These are phyloP conservation scores for Limulus polyphemus DNA, from an alignment of 2,888 invertebrate genomes.

Conservation along the genomic window DNA sequence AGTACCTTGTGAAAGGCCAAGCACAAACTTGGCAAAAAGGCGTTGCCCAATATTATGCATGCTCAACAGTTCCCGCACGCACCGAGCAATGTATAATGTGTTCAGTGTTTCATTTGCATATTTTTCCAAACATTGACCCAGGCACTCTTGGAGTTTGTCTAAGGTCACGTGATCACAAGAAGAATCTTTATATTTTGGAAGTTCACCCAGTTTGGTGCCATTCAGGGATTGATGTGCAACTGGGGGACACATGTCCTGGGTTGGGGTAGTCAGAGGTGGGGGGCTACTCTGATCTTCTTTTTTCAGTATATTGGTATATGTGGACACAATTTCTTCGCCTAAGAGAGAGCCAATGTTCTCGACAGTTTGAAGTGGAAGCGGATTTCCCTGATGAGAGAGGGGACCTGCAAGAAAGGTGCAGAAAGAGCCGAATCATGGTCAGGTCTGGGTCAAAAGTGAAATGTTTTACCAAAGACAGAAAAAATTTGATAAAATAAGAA, in stretches of 20 bases:
- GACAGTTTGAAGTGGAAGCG: constrained; percentile 29
- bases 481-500: no score
- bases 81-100: constrained; percentile 79
- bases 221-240: not conserved
- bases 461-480: no score
- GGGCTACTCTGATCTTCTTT: constrained; percentile 18
- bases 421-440: constrained; percentile 25
- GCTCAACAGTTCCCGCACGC: constrained; percentile 82
- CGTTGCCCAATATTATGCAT: constrained; percentile 98
- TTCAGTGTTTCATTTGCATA: constrained; percentile 86
- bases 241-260: constrained; percentile 1
- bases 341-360: constrained; percentile 42
- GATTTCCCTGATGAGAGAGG: not conserved
- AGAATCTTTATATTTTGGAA: no score
- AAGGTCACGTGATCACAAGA: constrained; percentile 14
- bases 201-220: not conserved
- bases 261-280: constrained; percentile 5
- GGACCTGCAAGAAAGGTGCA: constrained; percentile 35
- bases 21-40: constrained; percentile 94
- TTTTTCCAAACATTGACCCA: constrained; percentile 89
- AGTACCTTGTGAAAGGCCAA: constrained; percentile 93
- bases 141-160: constrained; percentile 79
- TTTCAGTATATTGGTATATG: constrained; percentile 23
- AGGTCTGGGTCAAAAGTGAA: no score
- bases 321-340: constrained; percentile 58